These are phyloP conservation scores for Peromyscus polionotus DNA, from an alignment of 2,113 vertebrate species.

Conservation along the genomic window DNA sequence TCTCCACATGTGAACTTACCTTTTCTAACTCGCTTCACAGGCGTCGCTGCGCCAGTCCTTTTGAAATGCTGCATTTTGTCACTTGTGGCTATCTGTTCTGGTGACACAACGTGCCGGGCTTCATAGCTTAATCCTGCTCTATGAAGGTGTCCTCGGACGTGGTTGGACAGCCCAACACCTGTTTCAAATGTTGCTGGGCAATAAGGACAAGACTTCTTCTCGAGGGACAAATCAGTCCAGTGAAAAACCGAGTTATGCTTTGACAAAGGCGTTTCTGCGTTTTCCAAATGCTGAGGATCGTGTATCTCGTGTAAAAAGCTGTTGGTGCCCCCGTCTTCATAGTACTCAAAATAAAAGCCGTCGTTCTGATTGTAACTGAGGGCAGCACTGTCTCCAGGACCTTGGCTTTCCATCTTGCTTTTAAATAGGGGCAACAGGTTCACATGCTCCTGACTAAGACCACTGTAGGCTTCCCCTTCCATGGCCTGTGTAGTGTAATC, in stretches of 20 bases:
- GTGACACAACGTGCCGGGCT: slow-evolving; percentile 95
- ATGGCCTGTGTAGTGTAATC: slow-evolving; percentile 90
- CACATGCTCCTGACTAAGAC: slow-evolving; percentile 89
- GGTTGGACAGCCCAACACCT: slow-evolving; percentile 96
- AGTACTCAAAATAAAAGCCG: slow-evolving; percentile 93
- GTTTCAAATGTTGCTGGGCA: slow-evolving; percentile 96
- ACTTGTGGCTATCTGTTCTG: slow-evolving; percentile 95
- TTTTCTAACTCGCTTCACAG: slow-evolving; percentile 93
- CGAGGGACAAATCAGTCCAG: slow-evolving; percentile 91
- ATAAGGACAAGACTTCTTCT: slow-evolving; percentile 94
- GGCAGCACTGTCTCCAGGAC: slow-evolving; percentile 87
- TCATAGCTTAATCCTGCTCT: slow-evolving; percentile 95
- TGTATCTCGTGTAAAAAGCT: slow-evolving; percentile 90
- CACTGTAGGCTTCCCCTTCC: slow-evolving; percentile 89
- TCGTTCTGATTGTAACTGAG: slow-evolving; percentile 90
- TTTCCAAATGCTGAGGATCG: slow-evolving; percentile 90
- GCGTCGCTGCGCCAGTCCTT: slow-evolving; percentile 90
- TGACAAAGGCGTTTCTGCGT: slow-evolving; percentile 87
- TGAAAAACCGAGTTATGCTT: slow-evolving; percentile 91
- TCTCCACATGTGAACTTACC: slow-evolving; percentile 86
- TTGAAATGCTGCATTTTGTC: slow-evolving; percentile 94
- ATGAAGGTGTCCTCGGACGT: slow-evolving; percentile 96
- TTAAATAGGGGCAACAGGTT: slow-evolving; percentile 90
- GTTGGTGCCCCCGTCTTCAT: slow-evolving; percentile 88
- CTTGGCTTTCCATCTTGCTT: slow-evolving; percentile 89